Evolutionary conservation across 2,113 vertebrate species (phyloP).

Genomic region (Neolamprologus hecqui): DNA sequence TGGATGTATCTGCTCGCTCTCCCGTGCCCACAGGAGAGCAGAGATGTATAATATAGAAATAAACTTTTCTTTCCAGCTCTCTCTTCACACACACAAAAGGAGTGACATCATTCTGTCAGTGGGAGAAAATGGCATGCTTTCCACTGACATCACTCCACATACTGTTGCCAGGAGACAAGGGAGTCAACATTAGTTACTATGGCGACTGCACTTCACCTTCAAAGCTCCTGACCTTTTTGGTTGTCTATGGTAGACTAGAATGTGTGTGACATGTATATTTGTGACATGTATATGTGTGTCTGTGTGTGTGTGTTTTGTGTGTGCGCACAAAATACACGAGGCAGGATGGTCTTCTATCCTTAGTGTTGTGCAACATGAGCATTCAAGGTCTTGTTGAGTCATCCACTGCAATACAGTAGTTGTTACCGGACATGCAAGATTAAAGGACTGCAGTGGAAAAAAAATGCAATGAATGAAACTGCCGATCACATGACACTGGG

Average conservation of each 20-base stretch:
- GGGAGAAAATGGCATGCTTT: conserved; percentile 57
- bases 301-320: not conserved
- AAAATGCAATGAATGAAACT: not conserved
- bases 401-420: conserved; percentile 21
- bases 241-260: not conserved
- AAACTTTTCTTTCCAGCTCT: conserved; percentile 21
- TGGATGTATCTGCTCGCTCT: not conserved
- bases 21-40: not conserved
- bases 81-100: conserved; percentile 12
- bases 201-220: conserved; percentile 76
- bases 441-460: not conserved
- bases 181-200: conserved; percentile 82
- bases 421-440: not conserved
- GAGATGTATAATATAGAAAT: conserved; percentile 23
- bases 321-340: not conserved
- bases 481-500: not conserved
- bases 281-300: not conserved
- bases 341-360: not conserved
- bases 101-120: conserved; percentile 60
- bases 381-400: conserved; percentile 40
- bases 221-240: conserved; percentile 62
- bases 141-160: conserved; percentile 76
- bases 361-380: conserved; percentile 40
- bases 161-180: conserved; percentile 73
- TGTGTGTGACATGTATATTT: not conserved